Conservation (phyloP, 2,797 vertebrate species). For the Sebastolobus alascanus region DNA sequence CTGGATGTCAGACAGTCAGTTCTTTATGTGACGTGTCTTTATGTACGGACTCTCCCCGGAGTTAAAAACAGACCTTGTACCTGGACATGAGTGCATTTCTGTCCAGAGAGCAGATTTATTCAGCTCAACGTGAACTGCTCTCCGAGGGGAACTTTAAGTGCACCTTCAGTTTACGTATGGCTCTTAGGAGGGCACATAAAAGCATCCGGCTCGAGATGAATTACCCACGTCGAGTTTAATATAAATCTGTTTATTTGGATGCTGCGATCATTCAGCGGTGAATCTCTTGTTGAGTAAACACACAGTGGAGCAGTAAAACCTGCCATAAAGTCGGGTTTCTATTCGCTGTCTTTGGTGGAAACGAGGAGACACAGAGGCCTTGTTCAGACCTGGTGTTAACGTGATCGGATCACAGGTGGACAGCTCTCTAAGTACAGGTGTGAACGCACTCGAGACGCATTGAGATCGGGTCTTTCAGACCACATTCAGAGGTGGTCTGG, state of each 20-base stretch:
- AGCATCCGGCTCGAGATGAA: conserved; percentile 42
- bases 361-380: neutral
- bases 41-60: neutral
- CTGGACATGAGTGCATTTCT: conserved; percentile 13
- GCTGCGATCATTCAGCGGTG: conserved; percentile 7
- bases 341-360: neutral
- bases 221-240: conserved; percentile 27
- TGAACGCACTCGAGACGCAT: no score
- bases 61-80: conserved; percentile 14
- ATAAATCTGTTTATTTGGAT: conserved; percentile 36
- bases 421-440: no score
- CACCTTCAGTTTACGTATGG: conserved; percentile 38
- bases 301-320: neutral
- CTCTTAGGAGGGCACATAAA: conserved; percentile 38
- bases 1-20: conserved; percentile 15
- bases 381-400: no score
- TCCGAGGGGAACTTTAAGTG: conserved; percentile 39
- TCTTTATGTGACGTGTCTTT: neutral
- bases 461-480: no score
- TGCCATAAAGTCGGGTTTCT: conserved; percentile 5
- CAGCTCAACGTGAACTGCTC: conserved; percentile 41
- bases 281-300: conserved; percentile 33
- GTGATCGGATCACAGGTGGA: no score
- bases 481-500: no score
- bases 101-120: conserved; percentile 36